These are phyloP conservation scores for Phymatocera aterrima DNA, from an alignment of 2,888 invertebrate species.

Conservation along the genomic window DNA sequence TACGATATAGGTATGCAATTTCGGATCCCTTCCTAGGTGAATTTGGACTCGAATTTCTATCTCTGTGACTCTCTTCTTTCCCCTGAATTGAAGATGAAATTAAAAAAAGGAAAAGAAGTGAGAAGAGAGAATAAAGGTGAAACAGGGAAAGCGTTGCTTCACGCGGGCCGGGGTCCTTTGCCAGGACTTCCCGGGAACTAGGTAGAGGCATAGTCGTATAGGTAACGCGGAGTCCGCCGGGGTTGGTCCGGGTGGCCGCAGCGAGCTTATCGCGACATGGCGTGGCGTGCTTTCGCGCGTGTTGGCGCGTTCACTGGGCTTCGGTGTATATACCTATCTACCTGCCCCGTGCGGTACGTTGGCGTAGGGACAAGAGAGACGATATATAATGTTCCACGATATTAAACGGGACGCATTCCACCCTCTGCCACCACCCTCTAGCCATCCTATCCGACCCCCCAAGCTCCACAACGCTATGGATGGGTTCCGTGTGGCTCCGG, in stretches of 20 bases:
- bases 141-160: neutral
- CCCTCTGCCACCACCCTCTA: constrained; percentile 49
- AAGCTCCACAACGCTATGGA: constrained; percentile 71
- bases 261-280: constrained; percentile 27
- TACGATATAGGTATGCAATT: too few relatives aligned
- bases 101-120: neutral
- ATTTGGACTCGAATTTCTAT: too few relatives aligned
- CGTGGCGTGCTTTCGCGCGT: constrained; percentile 38
- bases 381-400: constrained; percentile 75
- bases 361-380: constrained; percentile 55
- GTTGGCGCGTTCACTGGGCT: constrained; percentile 37
- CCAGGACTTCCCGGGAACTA: constrained; percentile 40
- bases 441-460: constrained; percentile 66
- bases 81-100: neutral
- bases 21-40: too few relatives aligned
- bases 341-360: constrained; percentile 36
- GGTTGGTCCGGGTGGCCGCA: constrained; percentile 21
- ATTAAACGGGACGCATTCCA: constrained; percentile 75
- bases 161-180: constrained; percentile 17
- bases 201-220: too few relatives aligned
- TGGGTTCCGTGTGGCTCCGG: constrained; percentile 67
- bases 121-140: constrained; percentile 25
- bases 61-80: too few relatives aligned
- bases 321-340: constrained; percentile 18
- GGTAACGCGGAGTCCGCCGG: neutral